Percentiles rank a stretch among this genome's conserved stretches.
Conservation (phyloP, 2,113 vertebrate genomes). For the Bubo scandiacus region DNA sequence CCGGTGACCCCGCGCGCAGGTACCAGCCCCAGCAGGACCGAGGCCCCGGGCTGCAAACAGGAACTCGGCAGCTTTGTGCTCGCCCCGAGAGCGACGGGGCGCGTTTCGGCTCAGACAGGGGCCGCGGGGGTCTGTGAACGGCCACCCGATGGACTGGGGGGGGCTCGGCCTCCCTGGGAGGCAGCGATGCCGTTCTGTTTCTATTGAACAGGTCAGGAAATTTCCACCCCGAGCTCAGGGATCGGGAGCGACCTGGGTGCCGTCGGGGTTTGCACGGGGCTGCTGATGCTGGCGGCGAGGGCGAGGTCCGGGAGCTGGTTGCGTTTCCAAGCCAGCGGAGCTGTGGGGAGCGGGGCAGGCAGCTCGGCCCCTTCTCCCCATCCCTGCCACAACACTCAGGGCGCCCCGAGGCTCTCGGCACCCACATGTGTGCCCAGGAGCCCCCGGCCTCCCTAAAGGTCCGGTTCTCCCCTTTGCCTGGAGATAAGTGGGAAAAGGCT, state of each 20-base stretch:
- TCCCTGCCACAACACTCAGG: rapidly evolving
- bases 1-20: background rate
- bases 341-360: rapidly evolving
- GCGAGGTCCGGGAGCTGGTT: rapidly evolving
- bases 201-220: background rate
- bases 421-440: background rate
- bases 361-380: background rate
- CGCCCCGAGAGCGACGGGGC: rapidly evolving
- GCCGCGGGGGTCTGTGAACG: rapidly evolving
- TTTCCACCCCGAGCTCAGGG: rapidly evolving
- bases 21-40: background rate
- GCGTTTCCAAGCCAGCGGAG: background rate
- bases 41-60: background rate
- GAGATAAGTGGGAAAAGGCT: background rate
- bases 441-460: background rate
- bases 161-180: background rate
- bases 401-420: too few species aligned
- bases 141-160: rapidly evolving
- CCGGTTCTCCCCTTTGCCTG: background rate
- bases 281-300: rapidly evolving
- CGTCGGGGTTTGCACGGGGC: rapidly evolving
- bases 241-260: background rate
- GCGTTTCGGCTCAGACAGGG: background rate
- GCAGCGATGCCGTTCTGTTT: background rate
- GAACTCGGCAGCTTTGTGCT: background rate